Base-by-base conservation (phyloP, 2,888 invertebrate species). In the Embidobia sp. region DNA sequence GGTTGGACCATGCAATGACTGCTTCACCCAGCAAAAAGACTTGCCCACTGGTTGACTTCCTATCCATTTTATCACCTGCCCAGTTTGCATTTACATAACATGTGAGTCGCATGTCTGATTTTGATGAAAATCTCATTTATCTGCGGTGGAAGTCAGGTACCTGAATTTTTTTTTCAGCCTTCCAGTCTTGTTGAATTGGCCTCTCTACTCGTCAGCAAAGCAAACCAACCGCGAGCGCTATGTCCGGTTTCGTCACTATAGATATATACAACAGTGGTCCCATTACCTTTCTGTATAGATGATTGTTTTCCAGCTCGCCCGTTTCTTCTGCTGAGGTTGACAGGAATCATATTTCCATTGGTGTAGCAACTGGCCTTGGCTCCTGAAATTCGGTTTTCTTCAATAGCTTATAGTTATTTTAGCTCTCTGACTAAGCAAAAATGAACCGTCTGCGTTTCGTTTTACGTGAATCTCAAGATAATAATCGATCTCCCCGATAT, bases 61-160 rank as follows among this genome's bases (percentile, higher is more conserved):
- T 2, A 13, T 35, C 35, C 13, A 3, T 22, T 6, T 22, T 22
- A 6, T 22, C 22, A 22, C 22, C 22, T 4, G 22, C 22, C 22
- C 82, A 86, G 59, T 86, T 86, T 11, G 87, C 80, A 76, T 87
- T 86, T 6, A 84, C 86, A 59, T 79, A 81, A 80, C 80, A 35
- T 0, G 0, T 16, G 8, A 59, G 33, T 7, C 13, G 10, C 0
- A 6, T n/a, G 7, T 16, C 13, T 5, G 6, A 4, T 3, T n/a
- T 22, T 0, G 53, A 22, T 10, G 53, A 16, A 7, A 40, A 11
- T 4, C 8, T 22, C 5, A 37, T n/a, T n/a, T 22, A 1, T n/a
- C 8, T 13, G 15, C 15, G 4, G 5, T 35, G 0, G 33, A 7
- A 8, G 10, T 13, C 3, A 61, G 27, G 10, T 80, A 81, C 0